phyloP scores from a whole-genome alignment of 2,797 vertebrate genomes.

The Zalophus californianus region DNA sequence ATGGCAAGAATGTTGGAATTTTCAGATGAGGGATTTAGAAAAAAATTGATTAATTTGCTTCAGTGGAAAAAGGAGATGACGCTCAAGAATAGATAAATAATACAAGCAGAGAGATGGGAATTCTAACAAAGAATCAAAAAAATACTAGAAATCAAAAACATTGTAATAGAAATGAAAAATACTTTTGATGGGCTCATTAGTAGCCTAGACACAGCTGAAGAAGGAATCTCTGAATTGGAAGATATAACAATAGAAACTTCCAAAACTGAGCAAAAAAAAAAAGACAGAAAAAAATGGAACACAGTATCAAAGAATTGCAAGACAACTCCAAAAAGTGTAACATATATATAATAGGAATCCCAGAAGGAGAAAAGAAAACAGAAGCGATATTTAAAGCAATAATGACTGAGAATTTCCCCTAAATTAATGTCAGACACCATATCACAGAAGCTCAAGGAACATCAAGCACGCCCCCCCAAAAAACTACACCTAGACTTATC shows the following conservation, averaged over 20 bases:
- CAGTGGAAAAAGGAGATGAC: not conserved
- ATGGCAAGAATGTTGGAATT: not conserved
- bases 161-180: not conserved
- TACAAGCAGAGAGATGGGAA: not conserved
- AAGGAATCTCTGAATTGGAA: not conserved
- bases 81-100: not conserved
- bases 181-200: not conserved
- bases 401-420: not conserved
- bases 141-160: not conserved
- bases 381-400: not conserved
- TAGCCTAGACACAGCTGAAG: not conserved
- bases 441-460: not conserved
- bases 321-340: not conserved
- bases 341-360: not conserved
- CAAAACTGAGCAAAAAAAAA: not conserved
- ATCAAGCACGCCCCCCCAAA: not conserved
- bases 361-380: not conserved
- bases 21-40: not conserved
- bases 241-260: not conserved
- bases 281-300: not conserved
- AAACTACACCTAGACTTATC: not conserved
- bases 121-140: not conserved
- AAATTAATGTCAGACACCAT: not conserved
- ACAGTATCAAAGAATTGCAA: not conserved
- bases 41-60: not conserved